phyloP scores from a whole-genome alignment of 1,140 invertebrate genomes.

The Heliconius eleuchia region DNA sequence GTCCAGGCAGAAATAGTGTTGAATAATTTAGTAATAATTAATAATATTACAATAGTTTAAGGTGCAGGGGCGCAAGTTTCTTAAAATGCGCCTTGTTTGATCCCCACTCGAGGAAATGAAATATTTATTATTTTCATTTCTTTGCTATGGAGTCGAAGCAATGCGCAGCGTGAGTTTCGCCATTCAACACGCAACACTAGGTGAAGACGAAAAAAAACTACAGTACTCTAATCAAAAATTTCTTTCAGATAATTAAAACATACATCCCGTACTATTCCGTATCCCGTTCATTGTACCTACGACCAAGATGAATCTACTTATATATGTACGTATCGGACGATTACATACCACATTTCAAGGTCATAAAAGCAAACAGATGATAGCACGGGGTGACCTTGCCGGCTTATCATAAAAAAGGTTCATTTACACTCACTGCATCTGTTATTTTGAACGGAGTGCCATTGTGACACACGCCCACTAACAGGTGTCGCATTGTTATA shows the following conservation, averaged over 20 bases:
- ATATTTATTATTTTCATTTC: too few relatives aligned
- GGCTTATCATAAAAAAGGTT: constrained; percentile 71
- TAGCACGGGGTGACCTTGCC: constrained; percentile 62
- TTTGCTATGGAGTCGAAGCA: too few relatives aligned
- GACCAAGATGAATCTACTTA: neutral
- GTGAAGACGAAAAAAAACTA: neutral
- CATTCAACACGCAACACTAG: neutral
- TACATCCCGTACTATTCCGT: too few relatives aligned
- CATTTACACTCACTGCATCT: constrained; percentile 74
- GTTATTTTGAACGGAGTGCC: constrained; percentile 56
- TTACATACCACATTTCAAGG: constrained; percentile 11
- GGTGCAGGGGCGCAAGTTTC: too few relatives aligned
- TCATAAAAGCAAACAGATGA: constrained; percentile 48
- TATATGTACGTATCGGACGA: neutral
- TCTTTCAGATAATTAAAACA: neutral
- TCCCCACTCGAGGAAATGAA: too few relatives aligned
- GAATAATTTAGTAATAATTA: too few relatives aligned
- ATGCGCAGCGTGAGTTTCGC: too few relatives aligned
- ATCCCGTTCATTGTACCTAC: neutral
- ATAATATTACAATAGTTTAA: too few relatives aligned
- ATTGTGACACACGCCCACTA: constrained; percentile 67
- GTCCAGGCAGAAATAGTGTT: too few relatives aligned
- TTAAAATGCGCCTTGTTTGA: too few relatives aligned
- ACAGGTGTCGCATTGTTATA: constrained; percentile 78
- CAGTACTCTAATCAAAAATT: neutral